Conservation (phyloP, 2,888 invertebrate genomes). For the Xestia xanthographa region DNA sequence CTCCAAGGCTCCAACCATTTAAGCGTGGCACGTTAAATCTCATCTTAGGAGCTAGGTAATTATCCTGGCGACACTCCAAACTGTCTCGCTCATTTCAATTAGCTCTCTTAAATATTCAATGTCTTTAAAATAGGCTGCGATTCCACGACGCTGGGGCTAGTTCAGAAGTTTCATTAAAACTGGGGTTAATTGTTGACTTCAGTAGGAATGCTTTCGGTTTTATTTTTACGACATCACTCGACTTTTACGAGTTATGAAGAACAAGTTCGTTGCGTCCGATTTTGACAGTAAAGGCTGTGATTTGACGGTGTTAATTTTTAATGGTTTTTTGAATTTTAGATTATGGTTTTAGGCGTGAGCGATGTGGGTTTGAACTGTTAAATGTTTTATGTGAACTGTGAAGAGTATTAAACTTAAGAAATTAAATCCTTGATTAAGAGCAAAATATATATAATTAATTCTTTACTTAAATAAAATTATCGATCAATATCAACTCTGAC, state of each 20-base stretch:
- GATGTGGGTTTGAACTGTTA: constrained; percentile 54
- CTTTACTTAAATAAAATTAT: constrained; percentile 1
- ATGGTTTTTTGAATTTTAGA: constrained; percentile 67
- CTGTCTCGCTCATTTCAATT: constrained; percentile 90
- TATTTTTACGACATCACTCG: constrained; percentile 82
- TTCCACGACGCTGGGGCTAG: constrained; percentile 82
- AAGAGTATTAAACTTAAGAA: constrained; percentile 11
- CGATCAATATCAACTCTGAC: constrained; percentile 35
- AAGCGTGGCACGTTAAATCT: constrained; percentile 89
- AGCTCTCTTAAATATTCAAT: constrained; percentile 91
- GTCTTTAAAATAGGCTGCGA: constrained; percentile 90
- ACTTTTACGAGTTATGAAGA: constrained; percentile 82
- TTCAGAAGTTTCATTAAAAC: constrained; percentile 88
- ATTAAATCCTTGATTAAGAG: background rate
- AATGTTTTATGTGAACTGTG: constrained; percentile 56
- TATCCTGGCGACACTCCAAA: constrained; percentile 90
- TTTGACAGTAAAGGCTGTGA: constrained; percentile 72
- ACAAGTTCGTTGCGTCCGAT: constrained; percentile 76
- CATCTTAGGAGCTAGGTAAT: constrained; percentile 89
- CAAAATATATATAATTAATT: constrained; percentile 13
- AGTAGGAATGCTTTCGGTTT: constrained; percentile 81
- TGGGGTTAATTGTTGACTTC: constrained; percentile 88
- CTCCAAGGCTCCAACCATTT: constrained; percentile 75
- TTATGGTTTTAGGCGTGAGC: constrained; percentile 60
- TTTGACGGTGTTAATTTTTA: constrained; percentile 70